phyloP scores from a whole-genome alignment of 1,140 invertebrate genomes.

The Caenorhabditis latens region DNA sequence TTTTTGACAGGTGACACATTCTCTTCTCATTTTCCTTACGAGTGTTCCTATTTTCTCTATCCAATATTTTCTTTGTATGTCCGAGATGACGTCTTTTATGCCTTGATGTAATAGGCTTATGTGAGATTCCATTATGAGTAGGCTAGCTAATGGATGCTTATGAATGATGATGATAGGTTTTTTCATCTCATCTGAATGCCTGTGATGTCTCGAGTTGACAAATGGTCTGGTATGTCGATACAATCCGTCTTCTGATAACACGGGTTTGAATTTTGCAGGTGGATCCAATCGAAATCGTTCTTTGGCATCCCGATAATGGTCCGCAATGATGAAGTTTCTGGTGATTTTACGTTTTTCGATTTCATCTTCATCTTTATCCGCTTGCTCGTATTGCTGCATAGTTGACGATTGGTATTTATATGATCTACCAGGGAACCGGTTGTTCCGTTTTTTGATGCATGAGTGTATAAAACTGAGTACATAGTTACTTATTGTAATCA shows the following conservation, averaged over 20 bases:
- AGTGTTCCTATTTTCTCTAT: no score
- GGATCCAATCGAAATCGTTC: background rate
- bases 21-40: no score
- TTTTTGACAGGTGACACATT: background rate
- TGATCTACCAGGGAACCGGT: no score
- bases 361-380: background rate
- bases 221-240: background rate
- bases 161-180: background rate
- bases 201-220: background rate
- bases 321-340: background rate
- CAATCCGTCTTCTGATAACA: background rate
- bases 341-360: background rate
- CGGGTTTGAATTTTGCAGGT: background rate
- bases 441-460: no score
- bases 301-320: background rate
- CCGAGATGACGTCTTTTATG: no score
- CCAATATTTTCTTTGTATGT: no score
- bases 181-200: background rate
- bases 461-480: no score
- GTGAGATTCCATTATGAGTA: background rate
- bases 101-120: background rate
- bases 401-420: background rate
- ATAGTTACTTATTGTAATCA: no score
- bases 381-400: background rate
- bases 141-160: background rate